These are phyloP conservation scores for Condylostylus longicornis DNA, from an alignment of 1,140 invertebrate species.

Conservation along the genomic window DNA sequence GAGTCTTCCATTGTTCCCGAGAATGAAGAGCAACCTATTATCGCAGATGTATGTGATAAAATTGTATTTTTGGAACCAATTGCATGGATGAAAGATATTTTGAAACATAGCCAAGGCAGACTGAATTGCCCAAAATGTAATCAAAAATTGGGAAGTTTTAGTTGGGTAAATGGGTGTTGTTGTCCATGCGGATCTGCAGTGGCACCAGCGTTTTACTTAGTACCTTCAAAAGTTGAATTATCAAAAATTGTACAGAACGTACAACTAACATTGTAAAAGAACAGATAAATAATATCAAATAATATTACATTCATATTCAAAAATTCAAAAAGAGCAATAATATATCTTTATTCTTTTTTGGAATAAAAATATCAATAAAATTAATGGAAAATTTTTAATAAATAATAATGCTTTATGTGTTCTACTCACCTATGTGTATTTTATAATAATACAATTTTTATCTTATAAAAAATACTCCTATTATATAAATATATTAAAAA, in stretches of 20 bases:
- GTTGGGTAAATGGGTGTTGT: slow-evolving; percentile 68
- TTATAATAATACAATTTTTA: too few relatives aligned
- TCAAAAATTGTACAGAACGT: slow-evolving; percentile 75
- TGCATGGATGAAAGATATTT: slow-evolving; percentile 61
- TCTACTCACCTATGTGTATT: too few relatives aligned
- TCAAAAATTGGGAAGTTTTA: slow-evolving; percentile 66
- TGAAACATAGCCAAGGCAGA: slow-evolving; percentile 54
- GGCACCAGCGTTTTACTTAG: slow-evolving; percentile 70
- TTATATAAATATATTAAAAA: too few relatives aligned
- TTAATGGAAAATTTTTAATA: too few relatives aligned
- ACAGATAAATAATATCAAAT: too few relatives aligned
- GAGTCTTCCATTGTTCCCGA: background rate
- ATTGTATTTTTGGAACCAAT: slow-evolving; percentile 70
- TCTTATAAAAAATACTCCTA: too few relatives aligned
- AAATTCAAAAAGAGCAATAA: too few relatives aligned
- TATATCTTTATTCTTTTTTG: too few relatives aligned
- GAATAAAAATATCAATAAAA: too few relatives aligned
- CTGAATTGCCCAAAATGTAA: slow-evolving; percentile 70
- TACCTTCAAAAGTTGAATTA: slow-evolving; percentile 73
- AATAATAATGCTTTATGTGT: too few relatives aligned
- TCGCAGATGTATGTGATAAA: slow-evolving; percentile 41
- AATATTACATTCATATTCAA: too few relatives aligned
- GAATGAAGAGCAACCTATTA: slow-evolving; percentile 9
- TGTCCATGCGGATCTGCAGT: slow-evolving; percentile 73
- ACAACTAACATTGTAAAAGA: slow-evolving; percentile 61